A percentile compares a stretch with the other conserved stretches of the same genome.
Conservation (phyloP, 2,113 vertebrate genomes). For the Lota lota region DNA sequence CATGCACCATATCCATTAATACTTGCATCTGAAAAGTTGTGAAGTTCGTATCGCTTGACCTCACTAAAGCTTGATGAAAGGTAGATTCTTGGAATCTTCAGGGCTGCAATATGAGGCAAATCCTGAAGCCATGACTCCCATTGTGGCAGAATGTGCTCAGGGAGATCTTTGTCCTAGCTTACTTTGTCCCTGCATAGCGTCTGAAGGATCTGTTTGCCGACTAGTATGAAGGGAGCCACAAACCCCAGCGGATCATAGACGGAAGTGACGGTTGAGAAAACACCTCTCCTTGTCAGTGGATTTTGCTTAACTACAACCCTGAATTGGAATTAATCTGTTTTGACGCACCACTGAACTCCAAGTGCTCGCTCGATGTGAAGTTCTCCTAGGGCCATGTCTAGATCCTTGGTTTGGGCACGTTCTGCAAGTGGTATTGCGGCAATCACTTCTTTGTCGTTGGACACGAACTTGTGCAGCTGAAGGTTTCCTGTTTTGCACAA, state of each 20-base stretch:
- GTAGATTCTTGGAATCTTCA: constrained; percentile 22
- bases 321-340: too few relatives aligned
- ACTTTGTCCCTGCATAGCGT: too few relatives aligned
- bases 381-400: constrained; percentile 3
- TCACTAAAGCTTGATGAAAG: constrained; percentile 18
- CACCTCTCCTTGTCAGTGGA: too few relatives aligned
- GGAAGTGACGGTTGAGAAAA: too few relatives aligned
- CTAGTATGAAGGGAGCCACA: too few relatives aligned
- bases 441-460: neutral
- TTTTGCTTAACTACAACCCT: too few relatives aligned
- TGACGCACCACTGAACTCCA: too few relatives aligned
- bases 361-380: constrained; percentile 12
- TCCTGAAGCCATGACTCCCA: constrained; percentile 31
- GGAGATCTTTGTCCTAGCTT: constrained; percentile 18
- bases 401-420: constrained; percentile 8
- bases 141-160: constrained; percentile 4
- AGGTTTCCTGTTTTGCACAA: constrained; percentile 3
- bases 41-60: constrained; percentile 8
- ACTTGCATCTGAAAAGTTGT: constrained; percentile 22
- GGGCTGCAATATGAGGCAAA: neutral
- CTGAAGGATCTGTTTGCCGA: too few relatives aligned
- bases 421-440: neutral
- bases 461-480: too few relatives aligned
- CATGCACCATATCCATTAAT: constrained; percentile 18
- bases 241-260: too few relatives aligned